Evolutionary conservation across 2,797 vertebrate species (phyloP), one percentile per base, ranked within the genome.

Genomic region (Lepus townsendii): DNA sequence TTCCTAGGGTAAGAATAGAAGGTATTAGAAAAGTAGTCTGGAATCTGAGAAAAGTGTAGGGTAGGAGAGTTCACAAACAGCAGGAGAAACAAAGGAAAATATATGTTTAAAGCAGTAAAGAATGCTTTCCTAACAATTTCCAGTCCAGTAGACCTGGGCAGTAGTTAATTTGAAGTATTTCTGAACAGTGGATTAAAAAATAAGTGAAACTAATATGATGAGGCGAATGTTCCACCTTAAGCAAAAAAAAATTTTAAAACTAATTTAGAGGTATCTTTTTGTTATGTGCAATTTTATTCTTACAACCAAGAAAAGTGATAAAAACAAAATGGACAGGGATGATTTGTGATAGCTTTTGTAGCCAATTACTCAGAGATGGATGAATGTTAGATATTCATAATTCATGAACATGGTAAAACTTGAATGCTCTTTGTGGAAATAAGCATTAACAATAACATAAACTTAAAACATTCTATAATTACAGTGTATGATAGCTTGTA

Each of bases 131-230:
- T 82, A 69, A 22, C 73, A 32, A 85, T 68, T 85, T 73, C 20
- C 85, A 66, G 83, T 82, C 32, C 0, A 16, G 12, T 73, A 47
- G 57, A 60, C 4, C 1, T 47, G 0, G 52, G 32, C 14, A 54
- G 4, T 20, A 78, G 52, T 80, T 92, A 63, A 91, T 96, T 89
- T 94, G 54, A 63, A 90, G 32, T 95, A 11, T 82, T 96, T 95
- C 79, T 68, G 24, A 95, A 95, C 76, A 94, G 75, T 1, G 57
- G 35, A 91, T 65, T 92, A 35, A 76, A 88, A 95, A 77, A 20
- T 63, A 83, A 72, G 68, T 89, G 57, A 38, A 91, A 94, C 82
- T 73, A 50, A 35, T 78, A 50, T 42, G 84, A 24, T 66, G 78
- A 84, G 38, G 77, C 52, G 52, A 89, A 75, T 60, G 52, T 76